Evolutionary conservation across 2,797 vertebrate genomes (phyloP), one percentile per base, ranked within the genome.

Genomic region (Rhabdomys pumilio): DNA sequence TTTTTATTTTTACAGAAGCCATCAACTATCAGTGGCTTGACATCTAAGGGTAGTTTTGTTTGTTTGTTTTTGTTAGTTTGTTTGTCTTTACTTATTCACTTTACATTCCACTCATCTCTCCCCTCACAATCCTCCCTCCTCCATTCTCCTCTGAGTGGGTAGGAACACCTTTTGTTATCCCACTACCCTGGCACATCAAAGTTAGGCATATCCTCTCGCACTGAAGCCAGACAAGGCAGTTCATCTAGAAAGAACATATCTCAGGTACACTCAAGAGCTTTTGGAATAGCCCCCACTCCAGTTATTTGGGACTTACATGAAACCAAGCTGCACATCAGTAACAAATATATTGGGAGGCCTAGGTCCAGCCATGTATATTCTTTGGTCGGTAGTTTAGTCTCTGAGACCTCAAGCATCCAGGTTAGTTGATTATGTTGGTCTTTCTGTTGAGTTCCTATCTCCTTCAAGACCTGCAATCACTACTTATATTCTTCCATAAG

Each of bases 141-240:
- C 65, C 65, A 34, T 69, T 69, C 34, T 19, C 6, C 31, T 17
- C 67, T 69, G 67, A 69, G 67, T n/a, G 17, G 1, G 7, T 69
- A 9, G 34, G 67, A 69, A 2, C 67, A n/a, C 34, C 15, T 8
- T 6, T n/a, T 15, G 67, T 3, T n/a, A 69, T n/a, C 67, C 15
- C 15, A 7, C 0, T 6, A n/a, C 34, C 67, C 34, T 19, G 15
- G 3, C 6, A 69, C 12, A n/a, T 17, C 34, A 1, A 69, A 6
- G 0, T n/a, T 69, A n/a, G 67, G 6, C 6, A 8, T 69, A 69
- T 19, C 15, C 14, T 34, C 31, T 34, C 14, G 34, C 15, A n/a
- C 67, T 69, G 67, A 69, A 13, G 34, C 15, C 67, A 69, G 34
- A 69, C 15, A 69, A 69, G 34, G 15, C 67, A 69, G 67, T 6